Evolutionary conservation across 2,888 invertebrate species (phyloP), one percentile per base, ranked within the genome.

Genomic region (Clepsis dumicolana): DNA sequence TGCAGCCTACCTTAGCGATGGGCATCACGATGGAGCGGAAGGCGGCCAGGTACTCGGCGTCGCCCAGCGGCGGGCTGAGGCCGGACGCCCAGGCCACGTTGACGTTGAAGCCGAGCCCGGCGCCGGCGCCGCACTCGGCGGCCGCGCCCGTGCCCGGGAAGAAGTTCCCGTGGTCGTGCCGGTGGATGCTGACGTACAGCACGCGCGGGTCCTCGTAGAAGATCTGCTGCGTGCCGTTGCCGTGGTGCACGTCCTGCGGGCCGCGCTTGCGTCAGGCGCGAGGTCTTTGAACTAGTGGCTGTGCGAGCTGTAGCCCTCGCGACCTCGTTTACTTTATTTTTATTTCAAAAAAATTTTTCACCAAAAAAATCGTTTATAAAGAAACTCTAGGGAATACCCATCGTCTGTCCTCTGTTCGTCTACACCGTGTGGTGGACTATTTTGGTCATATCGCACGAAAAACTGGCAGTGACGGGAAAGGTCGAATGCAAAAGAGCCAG

Each of bases 91-190:
- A 99, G 7, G 99, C 97, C 70, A 99, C 95, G 94, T 99, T 99
- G 52, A 99, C 98, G 88, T 98, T 99, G 94, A 96, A 98, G 64
- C 99, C 99, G 71, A 97, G 92, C 1, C 98, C 99, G 71, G 97
- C 95, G 72, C 97, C 98, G 10, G 96, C 95, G 70, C 99, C 99
- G 90, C 98, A 97, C 95, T 99, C 99, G 64, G 95, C 96, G 50
- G 98, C 97, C 57, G 98, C 98, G 69, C 99, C 99, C 2, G 99
- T 99, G 73, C 99, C 99, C n/a, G 99, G 99, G 94, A 99, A 99
- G 94, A 99, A 99, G 93, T 99, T 99, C 35, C 99, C 99, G 88
- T 99, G 98, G 95, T 99, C 99, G 94, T 99, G 99, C 78, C 99
- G 97, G 95, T 99, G 99, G 85, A 99, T 96, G 77, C 99, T 99